Evolutionary conservation across 1,140 invertebrate genomes (phyloP), one percentile per base, ranked within the genome.

Genomic region (Nephila pilipes): DNA sequence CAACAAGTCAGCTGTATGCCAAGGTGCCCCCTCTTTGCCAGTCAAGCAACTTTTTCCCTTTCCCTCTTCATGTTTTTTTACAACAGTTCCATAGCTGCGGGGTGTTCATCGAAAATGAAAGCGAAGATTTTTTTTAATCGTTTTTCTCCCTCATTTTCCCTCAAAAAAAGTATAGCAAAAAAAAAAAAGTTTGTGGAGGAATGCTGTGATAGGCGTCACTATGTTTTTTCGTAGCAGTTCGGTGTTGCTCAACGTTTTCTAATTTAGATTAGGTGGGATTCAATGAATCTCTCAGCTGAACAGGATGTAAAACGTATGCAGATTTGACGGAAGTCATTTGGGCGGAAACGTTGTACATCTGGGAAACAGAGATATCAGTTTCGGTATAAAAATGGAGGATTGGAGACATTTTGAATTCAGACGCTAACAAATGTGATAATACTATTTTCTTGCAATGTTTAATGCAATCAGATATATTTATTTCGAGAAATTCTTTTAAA

Each of bases 11-110:
- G 25, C 65, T 69, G 14, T 29, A 69, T 29, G 29, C 32, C 14
- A 75, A 75, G 69, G 69, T 36, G 32, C 69, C 69, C 69, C 69
- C 69, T 18, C 69, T 29, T n/a, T 46, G 46, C 69, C 5, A 75
- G 69, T 75, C 69, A 75, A 29, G 36, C 69, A 75, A 75, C 69
- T 75, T 75, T n/a, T n/a, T 75, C 69, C 36, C 69, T 75, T 75
- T 75, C 32, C 69, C 69, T 18, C 69, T 75, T 25, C 69, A 75
- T 36, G 29, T 75, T 75, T 46, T n/a, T 36, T 75, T 69, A 16
- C 5, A 14, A 75, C 14, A 75, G 69, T 32, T 69, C 65, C 29
- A 69, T 4, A 14, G 65, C 65, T 36, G 16, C 69, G n/a, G 69
- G 69, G 69, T 75, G 32, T 75, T 32, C 32, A 75, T 32, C 29